A percentile compares a stretch with the other conserved stretches of the same genome.
These are phyloP conservation scores for Phalera bucephala DNA, from an alignment of 2,888 invertebrate species.

Conservation along the genomic window DNA sequence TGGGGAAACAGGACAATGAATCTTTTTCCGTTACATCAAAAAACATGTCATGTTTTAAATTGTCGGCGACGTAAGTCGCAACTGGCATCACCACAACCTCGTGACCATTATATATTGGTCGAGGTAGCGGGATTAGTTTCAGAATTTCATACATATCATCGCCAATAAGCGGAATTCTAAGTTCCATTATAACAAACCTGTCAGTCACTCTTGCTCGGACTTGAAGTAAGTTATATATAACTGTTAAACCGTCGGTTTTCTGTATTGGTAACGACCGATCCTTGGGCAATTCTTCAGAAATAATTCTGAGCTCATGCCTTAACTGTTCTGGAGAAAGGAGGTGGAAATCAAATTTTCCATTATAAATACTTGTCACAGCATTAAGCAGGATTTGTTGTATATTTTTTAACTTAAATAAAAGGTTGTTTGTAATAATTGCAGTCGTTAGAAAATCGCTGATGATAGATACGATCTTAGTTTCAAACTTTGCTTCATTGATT, in stretches of 20 bases:
- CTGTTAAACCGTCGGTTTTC: slow-evolving; percentile 1
- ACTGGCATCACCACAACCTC: slow-evolving; percentile 3
- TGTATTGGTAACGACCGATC: not conserved
- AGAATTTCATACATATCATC: slow-evolving; percentile 3
- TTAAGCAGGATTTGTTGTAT: not conserved
- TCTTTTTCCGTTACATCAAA: slow-evolving; percentile 4
- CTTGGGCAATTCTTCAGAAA: not conserved
- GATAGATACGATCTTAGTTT: not conserved
- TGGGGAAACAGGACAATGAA: slow-evolving; percentile 4
- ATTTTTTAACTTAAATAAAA: not conserved
- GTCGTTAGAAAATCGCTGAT: not conserved
- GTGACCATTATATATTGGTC: not conserved
- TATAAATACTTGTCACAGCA: not conserved
- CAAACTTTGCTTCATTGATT: not conserved
- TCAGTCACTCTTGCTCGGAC: slow-evolving; percentile 1
- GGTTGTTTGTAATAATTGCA: not conserved
- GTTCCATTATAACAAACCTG: not conserved
- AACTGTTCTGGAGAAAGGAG: not conserved
- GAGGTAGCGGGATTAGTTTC: slow-evolving; percentile 4
- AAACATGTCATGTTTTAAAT: slow-evolving; percentile 4
- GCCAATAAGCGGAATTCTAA: not conserved
- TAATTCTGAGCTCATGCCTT: not conserved
- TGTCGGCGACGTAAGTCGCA: slow-evolving; percentile 5
- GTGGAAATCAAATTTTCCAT: not conserved
- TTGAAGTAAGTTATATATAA: slow-evolving; percentile 3